A percentile compares a stretch with the other conserved stretches of the same genome.
These are phyloP conservation scores for Chrysodeixis includens DNA, from an alignment of 2,888 invertebrate species.

Conservation along the genomic window DNA sequence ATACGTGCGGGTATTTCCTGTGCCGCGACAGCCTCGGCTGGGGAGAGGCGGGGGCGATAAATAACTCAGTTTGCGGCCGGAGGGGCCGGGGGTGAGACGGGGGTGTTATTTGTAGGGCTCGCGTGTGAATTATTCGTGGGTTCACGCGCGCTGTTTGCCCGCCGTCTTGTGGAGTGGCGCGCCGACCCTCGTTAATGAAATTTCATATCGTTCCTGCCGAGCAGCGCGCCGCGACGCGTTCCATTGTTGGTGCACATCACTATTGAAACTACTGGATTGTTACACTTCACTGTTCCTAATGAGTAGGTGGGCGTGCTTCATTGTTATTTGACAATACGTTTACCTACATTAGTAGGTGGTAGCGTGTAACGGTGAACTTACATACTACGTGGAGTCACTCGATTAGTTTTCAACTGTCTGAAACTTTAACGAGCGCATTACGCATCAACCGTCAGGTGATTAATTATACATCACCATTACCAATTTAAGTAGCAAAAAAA, in stretches of 20 bases:
- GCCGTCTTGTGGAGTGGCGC: conserved; percentile 80
- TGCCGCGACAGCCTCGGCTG: conserved; percentile 72
- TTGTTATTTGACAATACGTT: conserved; percentile 52
- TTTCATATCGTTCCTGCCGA: conserved; percentile 82
- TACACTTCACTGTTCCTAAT: conserved; percentile 76
- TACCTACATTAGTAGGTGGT: conserved; percentile 22
- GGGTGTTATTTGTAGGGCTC: conserved; percentile 87
- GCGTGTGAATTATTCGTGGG: conserved; percentile 89
- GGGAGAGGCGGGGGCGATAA: conserved; percentile 81
- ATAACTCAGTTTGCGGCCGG: conserved; percentile 87
- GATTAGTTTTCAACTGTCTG: conserved; percentile 16
- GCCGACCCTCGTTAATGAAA: conserved; percentile 87
- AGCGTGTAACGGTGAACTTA: conserved; percentile 23
- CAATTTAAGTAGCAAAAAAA: conserved; percentile 49
- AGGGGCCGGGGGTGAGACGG: conserved; percentile 62
- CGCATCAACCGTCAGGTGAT: conserved; percentile 39
- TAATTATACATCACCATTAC: conserved; percentile 42
- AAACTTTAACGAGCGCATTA: conserved; percentile 37
- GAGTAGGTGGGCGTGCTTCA: conserved; percentile 47
- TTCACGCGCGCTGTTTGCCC: conserved; percentile 87
- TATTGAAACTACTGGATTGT: conserved; percentile 78
- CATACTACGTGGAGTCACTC: conserved; percentile 20
- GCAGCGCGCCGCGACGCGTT: conserved; percentile 65
- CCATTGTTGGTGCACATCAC: conserved; percentile 76
- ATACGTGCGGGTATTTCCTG: conserved; percentile 87